Evolutionary conservation across 2,113 vertebrate genomes (phyloP).

Genomic region (Syngnathus typhle): DNA sequence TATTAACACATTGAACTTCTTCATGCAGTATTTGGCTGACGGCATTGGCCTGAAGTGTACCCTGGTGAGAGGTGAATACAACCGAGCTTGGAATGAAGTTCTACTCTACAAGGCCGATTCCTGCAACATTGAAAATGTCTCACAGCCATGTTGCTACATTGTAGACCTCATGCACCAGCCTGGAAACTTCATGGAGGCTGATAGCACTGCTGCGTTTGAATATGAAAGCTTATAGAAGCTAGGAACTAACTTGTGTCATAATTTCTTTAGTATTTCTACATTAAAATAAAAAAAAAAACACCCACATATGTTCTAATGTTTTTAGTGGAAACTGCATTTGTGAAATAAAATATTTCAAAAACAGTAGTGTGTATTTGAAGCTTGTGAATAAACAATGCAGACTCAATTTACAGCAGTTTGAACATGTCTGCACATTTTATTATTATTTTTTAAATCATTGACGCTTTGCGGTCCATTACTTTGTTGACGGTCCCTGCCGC

Average conservation of each 20-base stretch:
- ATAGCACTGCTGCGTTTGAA: slow-evolving; percentile 67
- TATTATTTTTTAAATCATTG: background rate
- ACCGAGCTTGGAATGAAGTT: slow-evolving; percentile 88
- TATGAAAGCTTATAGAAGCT: slow-evolving; percentile 63
- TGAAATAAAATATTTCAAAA: no score
- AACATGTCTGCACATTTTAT: no score
- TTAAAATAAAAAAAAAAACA: background rate
- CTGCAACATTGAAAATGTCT: slow-evolving; percentile 35
- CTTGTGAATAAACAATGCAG: no score
- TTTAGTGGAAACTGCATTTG: no score
- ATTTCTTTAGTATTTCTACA: background rate
- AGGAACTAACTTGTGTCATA: background rate
- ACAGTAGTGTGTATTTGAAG: no score
- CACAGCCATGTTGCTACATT: slow-evolving; percentile 65
- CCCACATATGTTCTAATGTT: no score
- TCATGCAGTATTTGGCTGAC: slow-evolving; percentile 78
- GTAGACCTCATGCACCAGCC: slow-evolving; percentile 86
- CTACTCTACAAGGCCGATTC: slow-evolving; percentile 59
- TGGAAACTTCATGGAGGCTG: slow-evolving; percentile 71
- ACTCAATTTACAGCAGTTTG: background rate
- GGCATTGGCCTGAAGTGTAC: slow-evolving; percentile 74
- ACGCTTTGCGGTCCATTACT: background rate
- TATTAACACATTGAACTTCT: background rate
- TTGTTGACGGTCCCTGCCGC: slow-evolving; percentile 1
- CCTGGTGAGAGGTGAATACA: slow-evolving; percentile 78